Evolutionary conservation across 2,888 invertebrate species (phyloP).

Genomic region (Polyploca ridens): DNA sequence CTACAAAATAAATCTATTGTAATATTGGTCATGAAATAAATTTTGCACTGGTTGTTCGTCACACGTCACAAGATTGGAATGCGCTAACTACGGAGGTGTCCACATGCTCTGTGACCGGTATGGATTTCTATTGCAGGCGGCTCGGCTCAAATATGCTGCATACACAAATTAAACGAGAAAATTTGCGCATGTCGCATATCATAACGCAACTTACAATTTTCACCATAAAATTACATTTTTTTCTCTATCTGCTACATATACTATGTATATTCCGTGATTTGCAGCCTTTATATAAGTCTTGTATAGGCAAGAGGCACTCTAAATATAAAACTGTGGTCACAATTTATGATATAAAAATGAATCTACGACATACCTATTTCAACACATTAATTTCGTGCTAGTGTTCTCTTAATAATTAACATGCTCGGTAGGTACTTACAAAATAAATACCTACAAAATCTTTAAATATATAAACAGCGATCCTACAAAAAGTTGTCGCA

Average conservation of each 20-base stretch:
- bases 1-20: conserved; percentile 67
- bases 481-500: not conserved
- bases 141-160: conserved; percentile 22
- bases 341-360: conserved; percentile 80
- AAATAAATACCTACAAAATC: conserved; percentile 59
- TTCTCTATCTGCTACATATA: conserved; percentile 80
- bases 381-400: conserved; percentile 77
- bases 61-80: conserved; percentile 69
- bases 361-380: conserved; percentile 75
- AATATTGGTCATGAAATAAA: conserved; percentile 69
- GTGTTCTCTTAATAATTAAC: conserved; percentile 67
- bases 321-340: conserved; percentile 86
- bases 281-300: conserved; percentile 86
- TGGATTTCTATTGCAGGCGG: not conserved
- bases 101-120: conserved; percentile 18
- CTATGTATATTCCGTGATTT: conserved; percentile 83
- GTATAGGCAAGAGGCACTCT: conserved; percentile 87
- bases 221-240: conserved; percentile 81
- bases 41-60: conserved; percentile 58
- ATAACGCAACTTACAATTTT: conserved; percentile 85
- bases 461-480: conserved; percentile 41
- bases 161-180: conserved; percentile 33
- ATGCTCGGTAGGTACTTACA: conserved; percentile 68
- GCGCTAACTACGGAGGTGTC: conserved; percentile 68
- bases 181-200: conserved; percentile 74